Conservation (phyloP, 2,888 invertebrate species). For the Lasioglossum calceatum region DNA sequence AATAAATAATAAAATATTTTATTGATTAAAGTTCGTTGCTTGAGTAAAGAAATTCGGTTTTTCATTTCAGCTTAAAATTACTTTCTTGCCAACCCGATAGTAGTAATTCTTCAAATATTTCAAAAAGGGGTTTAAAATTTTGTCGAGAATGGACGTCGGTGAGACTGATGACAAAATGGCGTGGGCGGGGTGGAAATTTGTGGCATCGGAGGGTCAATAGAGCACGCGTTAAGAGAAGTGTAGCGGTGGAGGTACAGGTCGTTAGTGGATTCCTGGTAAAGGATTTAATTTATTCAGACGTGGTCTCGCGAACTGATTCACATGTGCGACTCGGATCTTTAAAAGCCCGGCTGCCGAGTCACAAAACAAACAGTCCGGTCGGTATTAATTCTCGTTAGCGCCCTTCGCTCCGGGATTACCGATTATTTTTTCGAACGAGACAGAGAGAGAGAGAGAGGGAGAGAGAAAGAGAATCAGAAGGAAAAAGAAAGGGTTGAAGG, state of each 20-base stretch:
- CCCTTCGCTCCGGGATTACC: constrained; percentile 58
- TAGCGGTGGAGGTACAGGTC: constrained; percentile 72
- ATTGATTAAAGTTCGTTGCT: too few relatives aligned
- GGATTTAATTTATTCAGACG: constrained; percentile 80
- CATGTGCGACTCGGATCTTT: constrained; percentile 65
- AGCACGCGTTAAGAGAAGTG: constrained; percentile 68
- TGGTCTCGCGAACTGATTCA: constrained; percentile 63
- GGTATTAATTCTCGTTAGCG: constrained; percentile 71
- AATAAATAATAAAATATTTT: too few relatives aligned
- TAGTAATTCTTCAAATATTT: too few relatives aligned
- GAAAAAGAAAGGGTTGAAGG: neutral
- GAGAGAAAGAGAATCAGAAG: neutral
- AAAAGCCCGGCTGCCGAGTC: constrained; percentile 58
- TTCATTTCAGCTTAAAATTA: too few relatives aligned
- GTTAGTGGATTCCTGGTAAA: constrained; percentile 79
- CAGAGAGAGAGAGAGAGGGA: neutral
- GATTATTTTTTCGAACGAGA: constrained; percentile 44
- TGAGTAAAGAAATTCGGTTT: too few relatives aligned
- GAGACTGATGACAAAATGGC: neutral
- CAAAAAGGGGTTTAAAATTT: neutral
- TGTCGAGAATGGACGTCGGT: neutral
- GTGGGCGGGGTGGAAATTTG: neutral
- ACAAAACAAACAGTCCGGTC: constrained; percentile 64
- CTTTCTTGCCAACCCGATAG: too few relatives aligned
- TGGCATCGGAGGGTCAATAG: constrained; percentile 44